Evolutionary conservation across 2,888 invertebrate species (phyloP).

Genomic region (Sisyra nigra): DNA sequence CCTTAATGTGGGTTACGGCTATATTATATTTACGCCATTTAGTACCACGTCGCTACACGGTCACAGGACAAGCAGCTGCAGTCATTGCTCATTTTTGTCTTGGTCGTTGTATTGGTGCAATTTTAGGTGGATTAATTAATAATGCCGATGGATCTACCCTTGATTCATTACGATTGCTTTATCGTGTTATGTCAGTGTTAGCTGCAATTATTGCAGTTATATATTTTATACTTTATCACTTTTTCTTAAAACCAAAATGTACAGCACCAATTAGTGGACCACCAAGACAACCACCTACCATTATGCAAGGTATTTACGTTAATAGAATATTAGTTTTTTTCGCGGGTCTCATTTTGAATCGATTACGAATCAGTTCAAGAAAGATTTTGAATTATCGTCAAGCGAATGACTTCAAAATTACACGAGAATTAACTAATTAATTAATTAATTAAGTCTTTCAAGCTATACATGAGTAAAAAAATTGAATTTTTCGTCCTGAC

Average conservation of each 20-base stretch:
- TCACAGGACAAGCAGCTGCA: slow-evolving; percentile 62
- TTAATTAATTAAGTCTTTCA: too few species aligned
- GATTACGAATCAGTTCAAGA: too few species aligned
- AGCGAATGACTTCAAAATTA: too few species aligned
- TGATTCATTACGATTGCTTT: slow-evolving; percentile 31
- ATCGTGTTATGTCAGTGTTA: slow-evolving; percentile 46
- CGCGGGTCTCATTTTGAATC: too few species aligned
- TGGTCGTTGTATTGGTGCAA: slow-evolving; percentile 60
- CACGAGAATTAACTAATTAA: too few species aligned
- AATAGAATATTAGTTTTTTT: too few species aligned
- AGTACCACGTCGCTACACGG: slow-evolving; percentile 58
- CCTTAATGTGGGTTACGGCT: slow-evolving; percentile 65
- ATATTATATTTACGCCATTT: slow-evolving; percentile 68
- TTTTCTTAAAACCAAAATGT: slow-evolving; percentile 56
- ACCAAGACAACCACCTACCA: slow-evolving; percentile 43
- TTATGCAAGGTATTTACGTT: slow-evolving; percentile 39
- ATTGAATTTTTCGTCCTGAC: too few species aligned
- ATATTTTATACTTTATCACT: slow-evolving; percentile 59
- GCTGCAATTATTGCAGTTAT: slow-evolving; percentile 46
- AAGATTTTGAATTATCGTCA: too few species aligned
- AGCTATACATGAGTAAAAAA: too few species aligned
- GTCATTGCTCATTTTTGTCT: slow-evolving; percentile 66
- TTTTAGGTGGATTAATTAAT: slow-evolving; percentile 37
- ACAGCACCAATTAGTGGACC: slow-evolving; percentile 43
- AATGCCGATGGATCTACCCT: slow-evolving; percentile 28